Evolutionary conservation across 30 jellyfish, hydroid and myxozoan species (phyloP).

Genomic region (Aurelia coerulea): DNA sequence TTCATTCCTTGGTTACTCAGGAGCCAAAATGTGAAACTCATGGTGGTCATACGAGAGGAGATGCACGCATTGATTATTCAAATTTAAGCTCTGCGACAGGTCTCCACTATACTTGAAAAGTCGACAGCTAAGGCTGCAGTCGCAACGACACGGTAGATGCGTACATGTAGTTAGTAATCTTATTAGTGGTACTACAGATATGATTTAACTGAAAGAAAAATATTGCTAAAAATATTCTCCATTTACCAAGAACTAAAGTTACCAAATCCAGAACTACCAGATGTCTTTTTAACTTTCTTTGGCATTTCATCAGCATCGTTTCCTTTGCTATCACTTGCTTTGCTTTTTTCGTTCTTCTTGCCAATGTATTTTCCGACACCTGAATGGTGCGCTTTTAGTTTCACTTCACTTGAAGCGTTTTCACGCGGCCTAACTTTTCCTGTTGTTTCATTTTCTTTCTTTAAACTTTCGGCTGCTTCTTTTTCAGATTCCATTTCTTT

Average conservation of each 20-base stretch:
- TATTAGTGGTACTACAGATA: too few relatives aligned
- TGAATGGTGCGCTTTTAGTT: constrained; percentile 65
- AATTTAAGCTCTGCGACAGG: too few relatives aligned
- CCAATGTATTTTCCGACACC: constrained; percentile 92
- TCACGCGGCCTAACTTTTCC: background rate
- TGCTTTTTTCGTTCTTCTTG: constrained; percentile 10
- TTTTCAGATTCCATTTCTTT: constrained; percentile 49
- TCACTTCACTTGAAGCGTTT: background rate
- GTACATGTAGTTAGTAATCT: too few relatives aligned
- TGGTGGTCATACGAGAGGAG: too few relatives aligned
- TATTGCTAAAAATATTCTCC: background rate
- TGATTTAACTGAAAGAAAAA: background rate
- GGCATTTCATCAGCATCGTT: background rate
- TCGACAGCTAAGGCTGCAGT: too few relatives aligned
- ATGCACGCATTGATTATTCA: too few relatives aligned
- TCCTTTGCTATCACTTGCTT: background rate
- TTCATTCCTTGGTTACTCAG: too few relatives aligned
- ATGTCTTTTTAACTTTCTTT: constrained; percentile 32
- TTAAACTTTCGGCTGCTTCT: constrained; percentile 4
- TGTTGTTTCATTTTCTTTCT: constrained; percentile 34
- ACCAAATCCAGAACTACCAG: constrained; percentile 50
- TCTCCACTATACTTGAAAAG: too few relatives aligned
- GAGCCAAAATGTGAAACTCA: too few relatives aligned
- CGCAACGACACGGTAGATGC: too few relatives aligned
- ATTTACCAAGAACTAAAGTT: constrained; percentile 72